Conservation (phyloP, 2,888 invertebrate genomes). For the Xestia rhomboidea region DNA sequence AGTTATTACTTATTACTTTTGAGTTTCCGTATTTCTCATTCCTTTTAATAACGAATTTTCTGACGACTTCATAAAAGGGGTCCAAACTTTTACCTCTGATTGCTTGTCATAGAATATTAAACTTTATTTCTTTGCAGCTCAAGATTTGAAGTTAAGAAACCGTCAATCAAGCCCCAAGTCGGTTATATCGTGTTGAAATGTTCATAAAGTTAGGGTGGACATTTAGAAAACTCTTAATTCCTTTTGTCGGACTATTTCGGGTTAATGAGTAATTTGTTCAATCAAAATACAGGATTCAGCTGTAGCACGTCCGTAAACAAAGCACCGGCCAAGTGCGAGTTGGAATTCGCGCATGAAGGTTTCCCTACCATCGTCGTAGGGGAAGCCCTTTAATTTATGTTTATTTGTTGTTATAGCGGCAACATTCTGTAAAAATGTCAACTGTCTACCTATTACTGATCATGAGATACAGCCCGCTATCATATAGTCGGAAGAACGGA, state of each 20-base stretch:
- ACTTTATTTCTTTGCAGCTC: slow-evolving; percentile 36
- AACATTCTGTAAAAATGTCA: too few species aligned
- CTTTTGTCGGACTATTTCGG: slow-evolving; percentile 2
- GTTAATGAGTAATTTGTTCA: slow-evolving; percentile 4
- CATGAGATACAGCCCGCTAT: too few species aligned
- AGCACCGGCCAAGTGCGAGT: background rate
- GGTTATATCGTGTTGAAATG: slow-evolving; percentile 23
- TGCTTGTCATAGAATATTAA: slow-evolving; percentile 42
- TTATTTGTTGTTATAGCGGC: too few species aligned
- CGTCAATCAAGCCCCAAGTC: slow-evolving; percentile 33
- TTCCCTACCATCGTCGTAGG: too few species aligned
- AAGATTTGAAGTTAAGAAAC: slow-evolving; percentile 19
- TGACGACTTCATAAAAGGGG: slow-evolving; percentile 24
- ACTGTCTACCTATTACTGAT: too few species aligned
- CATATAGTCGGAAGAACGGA: too few species aligned
- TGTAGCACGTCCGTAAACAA: background rate
- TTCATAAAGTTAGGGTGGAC: slow-evolving; percentile 18
- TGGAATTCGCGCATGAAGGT: too few species aligned
- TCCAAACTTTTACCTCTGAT: slow-evolving; percentile 39
- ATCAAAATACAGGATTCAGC: background rate
- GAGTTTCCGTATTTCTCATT: slow-evolving; percentile 19
- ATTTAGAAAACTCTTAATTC: slow-evolving; percentile 17
- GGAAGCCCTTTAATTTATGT: too few species aligned
- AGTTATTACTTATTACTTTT: slow-evolving; percentile 2
- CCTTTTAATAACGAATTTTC: slow-evolving; percentile 20